phyloP scores from a whole-genome alignment of 2,888 invertebrate genomes.

The Tenthredo scrophulariae region DNA sequence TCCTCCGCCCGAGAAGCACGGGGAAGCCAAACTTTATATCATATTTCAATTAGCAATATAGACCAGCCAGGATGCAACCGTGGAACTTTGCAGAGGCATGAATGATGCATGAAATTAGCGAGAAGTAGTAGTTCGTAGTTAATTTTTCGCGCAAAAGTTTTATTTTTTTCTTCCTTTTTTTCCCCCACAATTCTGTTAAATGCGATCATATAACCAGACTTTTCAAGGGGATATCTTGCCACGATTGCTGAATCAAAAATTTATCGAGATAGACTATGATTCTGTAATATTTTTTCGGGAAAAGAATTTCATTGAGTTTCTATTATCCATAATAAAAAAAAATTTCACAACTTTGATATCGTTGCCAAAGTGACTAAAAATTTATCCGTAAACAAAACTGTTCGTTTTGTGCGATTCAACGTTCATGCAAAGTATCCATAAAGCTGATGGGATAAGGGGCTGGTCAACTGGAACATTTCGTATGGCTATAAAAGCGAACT shows the following conservation, averaged over 20 bases:
- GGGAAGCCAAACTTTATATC: slow-evolving; percentile 51
- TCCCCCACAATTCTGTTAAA: background rate
- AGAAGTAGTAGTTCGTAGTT: slow-evolving; percentile 24
- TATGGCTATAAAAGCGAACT: background rate
- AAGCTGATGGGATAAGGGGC: background rate
- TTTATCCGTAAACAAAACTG: background rate
- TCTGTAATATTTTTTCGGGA: background rate
- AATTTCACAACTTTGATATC: background rate
- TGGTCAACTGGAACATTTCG: slow-evolving; percentile 7
- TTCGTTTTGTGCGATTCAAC: slow-evolving; percentile 1
- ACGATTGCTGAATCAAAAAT: background rate
- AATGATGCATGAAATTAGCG: slow-evolving; percentile 50
- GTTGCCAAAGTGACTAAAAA: background rate
- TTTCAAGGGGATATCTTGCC: background rate
- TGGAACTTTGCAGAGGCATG: slow-evolving; percentile 38
- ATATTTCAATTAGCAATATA: slow-evolving; percentile 47
- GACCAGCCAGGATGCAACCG: slow-evolving; percentile 32
- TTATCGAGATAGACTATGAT: background rate
- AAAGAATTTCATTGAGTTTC: background rate
- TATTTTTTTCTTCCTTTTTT: background rate
- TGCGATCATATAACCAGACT: background rate
- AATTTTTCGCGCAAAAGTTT: slow-evolving; percentile 4
- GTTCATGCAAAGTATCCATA: background rate
- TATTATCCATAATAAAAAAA: background rate
- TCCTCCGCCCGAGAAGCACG: background rate